Conservation (phyloP, 1,140 invertebrate species). For the Brachionus sp. region DNA sequence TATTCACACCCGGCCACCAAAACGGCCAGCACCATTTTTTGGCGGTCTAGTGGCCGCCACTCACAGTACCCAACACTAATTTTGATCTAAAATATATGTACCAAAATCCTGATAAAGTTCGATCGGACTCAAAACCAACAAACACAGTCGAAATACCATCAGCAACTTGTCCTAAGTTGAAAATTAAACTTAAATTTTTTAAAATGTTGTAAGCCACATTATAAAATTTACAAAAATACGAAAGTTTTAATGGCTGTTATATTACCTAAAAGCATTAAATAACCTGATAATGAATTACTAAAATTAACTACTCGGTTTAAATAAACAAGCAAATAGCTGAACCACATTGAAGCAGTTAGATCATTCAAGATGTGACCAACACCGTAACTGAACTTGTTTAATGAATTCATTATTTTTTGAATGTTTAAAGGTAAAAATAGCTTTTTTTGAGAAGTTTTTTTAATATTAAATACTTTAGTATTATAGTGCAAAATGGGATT, state of each 20-base stretch:
- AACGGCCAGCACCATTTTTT: too few species aligned
- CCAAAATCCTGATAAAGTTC: conserved; percentile 65
- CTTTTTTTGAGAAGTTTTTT: not conserved
- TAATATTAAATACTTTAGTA: not conserved
- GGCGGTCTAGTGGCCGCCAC: too few species aligned
- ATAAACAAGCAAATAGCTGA: conserved; percentile 88
- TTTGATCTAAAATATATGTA: not conserved
- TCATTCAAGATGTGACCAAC: conserved; percentile 88
- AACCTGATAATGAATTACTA: conserved; percentile 70
- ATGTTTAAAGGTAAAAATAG: not conserved
- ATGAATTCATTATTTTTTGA: conserved; percentile 22
- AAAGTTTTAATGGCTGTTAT: conserved; percentile 47
- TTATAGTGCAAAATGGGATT: not conserved
- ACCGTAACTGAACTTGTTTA: conserved; percentile 64
- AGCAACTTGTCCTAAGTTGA: conserved; percentile 63
- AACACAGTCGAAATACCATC: conserved; percentile 84
- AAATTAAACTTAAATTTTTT: not conserved
- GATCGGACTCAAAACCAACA: conserved; percentile 80
- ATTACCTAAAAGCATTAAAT: conserved; percentile 78
- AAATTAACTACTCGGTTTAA: conserved; percentile 76
- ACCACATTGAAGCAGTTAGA: conserved; percentile 93
- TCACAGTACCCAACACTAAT: too few species aligned
- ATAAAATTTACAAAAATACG: too few species aligned
- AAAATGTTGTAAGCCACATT: too few species aligned
- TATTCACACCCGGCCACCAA: too few species aligned